phyloP scores from a whole-genome alignment of 2,797 vertebrate species.

The Garrulus glandarius region DNA sequence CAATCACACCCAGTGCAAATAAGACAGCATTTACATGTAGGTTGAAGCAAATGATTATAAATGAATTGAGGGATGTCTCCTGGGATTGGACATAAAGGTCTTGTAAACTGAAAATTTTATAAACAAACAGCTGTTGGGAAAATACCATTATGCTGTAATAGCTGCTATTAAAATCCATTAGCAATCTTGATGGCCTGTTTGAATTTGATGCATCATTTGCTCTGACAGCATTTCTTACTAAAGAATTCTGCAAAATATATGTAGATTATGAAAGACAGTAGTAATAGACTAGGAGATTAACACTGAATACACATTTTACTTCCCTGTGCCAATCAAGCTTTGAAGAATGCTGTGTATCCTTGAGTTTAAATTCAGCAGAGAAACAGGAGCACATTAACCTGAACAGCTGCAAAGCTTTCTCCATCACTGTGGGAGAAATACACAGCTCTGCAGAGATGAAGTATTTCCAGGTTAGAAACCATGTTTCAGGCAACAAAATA shows the following conservation, averaged over 20 bases:
- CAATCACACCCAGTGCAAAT: slow-evolving; percentile 38
- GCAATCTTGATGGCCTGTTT: slow-evolving; percentile 82
- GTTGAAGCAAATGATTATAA: slow-evolving; percentile 80
- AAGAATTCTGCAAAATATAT: slow-evolving; percentile 74
- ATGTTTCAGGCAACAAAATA: neutral
- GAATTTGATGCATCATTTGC: slow-evolving; percentile 85
- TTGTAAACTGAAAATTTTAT: slow-evolving; percentile 81
- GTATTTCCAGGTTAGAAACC: neutral
- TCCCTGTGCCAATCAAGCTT: slow-evolving; percentile 5
- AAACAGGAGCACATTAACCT: neutral
- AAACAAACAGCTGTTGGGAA: slow-evolving; percentile 86
- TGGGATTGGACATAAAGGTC: slow-evolving; percentile 82
- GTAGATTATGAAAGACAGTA: slow-evolving; percentile 67
- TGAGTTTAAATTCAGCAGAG: neutral
- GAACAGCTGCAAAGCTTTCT: slow-evolving; percentile 15
- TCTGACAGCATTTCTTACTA: slow-evolving; percentile 74
- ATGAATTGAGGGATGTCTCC: slow-evolving; percentile 75
- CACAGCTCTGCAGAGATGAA: neutral
- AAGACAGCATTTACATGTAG: slow-evolving; percentile 72
- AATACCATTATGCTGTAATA: slow-evolving; percentile 82
- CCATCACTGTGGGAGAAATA: neutral
- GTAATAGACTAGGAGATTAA: slow-evolving; percentile 67
- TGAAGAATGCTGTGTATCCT: slow-evolving; percentile 12
- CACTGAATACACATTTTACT: slow-evolving; percentile 38
- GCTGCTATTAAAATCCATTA: slow-evolving; percentile 87